These are phyloP conservation scores for Pomacea canaliculata DNA, from an alignment of 2,888 invertebrate genomes.

Conservation along the genomic window DNA sequence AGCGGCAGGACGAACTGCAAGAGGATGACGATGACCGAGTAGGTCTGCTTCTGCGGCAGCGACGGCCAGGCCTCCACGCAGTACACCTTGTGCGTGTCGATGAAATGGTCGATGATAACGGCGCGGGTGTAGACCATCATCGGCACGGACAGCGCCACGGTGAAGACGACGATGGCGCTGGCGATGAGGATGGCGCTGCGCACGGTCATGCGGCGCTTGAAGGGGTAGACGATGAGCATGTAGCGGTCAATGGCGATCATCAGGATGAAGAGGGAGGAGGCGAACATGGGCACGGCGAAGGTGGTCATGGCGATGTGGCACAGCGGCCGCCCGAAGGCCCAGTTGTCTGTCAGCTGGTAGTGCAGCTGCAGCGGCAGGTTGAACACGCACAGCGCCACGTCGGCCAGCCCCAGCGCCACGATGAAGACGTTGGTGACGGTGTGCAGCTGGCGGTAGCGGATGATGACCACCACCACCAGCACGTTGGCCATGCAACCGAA, in stretches of 20 bases:
- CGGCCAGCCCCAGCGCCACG: slow-evolving; percentile 62
- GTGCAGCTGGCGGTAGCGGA: slow-evolving; percentile 56
- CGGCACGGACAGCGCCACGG: slow-evolving; percentile 59
- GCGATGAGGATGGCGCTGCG: slow-evolving; percentile 53
- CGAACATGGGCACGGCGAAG: slow-evolving; percentile 66
- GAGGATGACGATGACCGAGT: slow-evolving; percentile 57
- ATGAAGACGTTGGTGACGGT: slow-evolving; percentile 67
- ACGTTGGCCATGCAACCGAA: slow-evolving; percentile 63
- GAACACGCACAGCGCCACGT: slow-evolving; percentile 64
- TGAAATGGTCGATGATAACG: slow-evolving; percentile 43
- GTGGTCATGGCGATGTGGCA: slow-evolving; percentile 64
- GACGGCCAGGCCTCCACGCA: slow-evolving; percentile 63
- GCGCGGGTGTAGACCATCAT: slow-evolving; percentile 59
- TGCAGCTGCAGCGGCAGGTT: slow-evolving; percentile 67
- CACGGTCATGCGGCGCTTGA: slow-evolving; percentile 56
- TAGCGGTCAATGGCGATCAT: slow-evolving; percentile 67
- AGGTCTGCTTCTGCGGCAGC: slow-evolving; percentile 44
- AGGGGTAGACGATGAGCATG: slow-evolving; percentile 66
- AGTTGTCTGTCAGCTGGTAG: slow-evolving; percentile 65
- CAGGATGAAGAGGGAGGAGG: slow-evolving; percentile 64
- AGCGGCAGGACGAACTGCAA: slow-evolving; percentile 65
- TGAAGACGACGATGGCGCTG: slow-evolving; percentile 46
- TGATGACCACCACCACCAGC: slow-evolving; percentile 60
- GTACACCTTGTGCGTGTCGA: slow-evolving; percentile 45
- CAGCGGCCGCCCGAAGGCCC: slow-evolving; percentile 64